Evolutionary conservation across 2,113 vertebrate species (phyloP).

Genomic region (Odocoileus hemionus): DNA sequence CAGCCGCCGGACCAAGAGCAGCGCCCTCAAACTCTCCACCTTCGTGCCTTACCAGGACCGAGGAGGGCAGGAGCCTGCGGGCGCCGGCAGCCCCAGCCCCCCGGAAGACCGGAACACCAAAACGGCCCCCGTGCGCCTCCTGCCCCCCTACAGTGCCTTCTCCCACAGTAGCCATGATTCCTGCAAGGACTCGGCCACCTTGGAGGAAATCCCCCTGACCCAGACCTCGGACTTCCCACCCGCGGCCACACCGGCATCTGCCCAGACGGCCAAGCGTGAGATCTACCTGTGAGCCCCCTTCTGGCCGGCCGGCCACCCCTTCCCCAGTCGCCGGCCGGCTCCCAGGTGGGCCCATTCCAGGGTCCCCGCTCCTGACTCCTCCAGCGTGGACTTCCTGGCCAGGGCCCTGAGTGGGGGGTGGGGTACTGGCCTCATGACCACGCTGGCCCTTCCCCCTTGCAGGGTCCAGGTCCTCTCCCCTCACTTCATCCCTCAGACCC

Average conservation of each 20-base stretch:
- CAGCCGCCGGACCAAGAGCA: slow-evolving; percentile 92
- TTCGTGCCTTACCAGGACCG: slow-evolving; percentile 99
- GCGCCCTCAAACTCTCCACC: slow-evolving; percentile 95
- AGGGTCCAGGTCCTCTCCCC: slow-evolving; percentile 63
- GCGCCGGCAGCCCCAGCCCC: slow-evolving; percentile 94
- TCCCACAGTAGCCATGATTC: slow-evolving; percentile 94
- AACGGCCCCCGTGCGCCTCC: slow-evolving; percentile 96
- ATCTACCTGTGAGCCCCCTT: slow-evolving; percentile 95
- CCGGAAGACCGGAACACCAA: slow-evolving; percentile 93
- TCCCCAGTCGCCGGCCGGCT: slow-evolving; percentile 71
- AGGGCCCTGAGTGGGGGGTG: background rate
- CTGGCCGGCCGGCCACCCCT: slow-evolving; percentile 56
- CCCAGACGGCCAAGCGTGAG: slow-evolving; percentile 96
- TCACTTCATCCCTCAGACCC: slow-evolving; percentile 25
- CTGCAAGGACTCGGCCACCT: slow-evolving; percentile 91
- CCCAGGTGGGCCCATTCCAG: slow-evolving; percentile 62
- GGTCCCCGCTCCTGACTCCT: slow-evolving; percentile 32
- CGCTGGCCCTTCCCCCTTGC: slow-evolving; percentile 36
- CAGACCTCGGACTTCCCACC: slow-evolving; percentile 95
- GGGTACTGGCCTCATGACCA: slow-evolving; percentile 62
- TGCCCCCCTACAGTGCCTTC: slow-evolving; percentile 99
- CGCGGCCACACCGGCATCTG: slow-evolving; percentile 87
- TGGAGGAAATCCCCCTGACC: slow-evolving; percentile 97
- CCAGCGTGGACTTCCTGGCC: slow-evolving; percentile 64
- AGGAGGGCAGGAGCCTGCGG: slow-evolving; percentile 92